Evolutionary conservation across 2,113 vertebrate species (phyloP).

Genomic region (Anseranas semipalmata): DNA sequence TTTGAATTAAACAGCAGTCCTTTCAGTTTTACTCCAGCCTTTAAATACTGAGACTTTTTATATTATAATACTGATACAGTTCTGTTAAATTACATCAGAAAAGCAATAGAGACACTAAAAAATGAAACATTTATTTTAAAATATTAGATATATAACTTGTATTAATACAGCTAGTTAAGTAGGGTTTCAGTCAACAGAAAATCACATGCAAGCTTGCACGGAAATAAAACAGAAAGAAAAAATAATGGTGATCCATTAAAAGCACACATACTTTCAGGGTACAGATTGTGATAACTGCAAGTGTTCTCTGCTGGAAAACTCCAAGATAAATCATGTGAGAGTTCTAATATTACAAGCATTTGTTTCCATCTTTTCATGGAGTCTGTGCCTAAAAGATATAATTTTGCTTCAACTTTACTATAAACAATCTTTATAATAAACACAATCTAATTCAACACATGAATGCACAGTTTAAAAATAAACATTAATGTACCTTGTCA

Average conservation of each 20-base stretch:
- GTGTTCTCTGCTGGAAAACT: background rate
- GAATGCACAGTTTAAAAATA: background rate
- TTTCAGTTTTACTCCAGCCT: background rate
- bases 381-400: background rate
- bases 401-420: background rate
- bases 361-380: background rate
- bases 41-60: background rate
- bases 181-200: background rate
- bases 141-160: background rate
- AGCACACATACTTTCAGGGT: background rate
- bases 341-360: background rate
- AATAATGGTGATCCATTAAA: background rate
- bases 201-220: background rate
- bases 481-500: conserved; percentile 85
- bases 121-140: background rate
- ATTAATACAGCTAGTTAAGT: background rate
- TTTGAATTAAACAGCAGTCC: background rate
- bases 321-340: background rate
- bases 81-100: background rate
- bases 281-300: background rate
- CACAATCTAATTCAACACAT: background rate
- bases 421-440: background rate
- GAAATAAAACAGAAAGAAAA: background rate
- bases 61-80: background rate
- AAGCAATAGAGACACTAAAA: background rate